Conservation (phyloP, 1,140 invertebrate species). For the Neodiprion virginianus region DNA sequence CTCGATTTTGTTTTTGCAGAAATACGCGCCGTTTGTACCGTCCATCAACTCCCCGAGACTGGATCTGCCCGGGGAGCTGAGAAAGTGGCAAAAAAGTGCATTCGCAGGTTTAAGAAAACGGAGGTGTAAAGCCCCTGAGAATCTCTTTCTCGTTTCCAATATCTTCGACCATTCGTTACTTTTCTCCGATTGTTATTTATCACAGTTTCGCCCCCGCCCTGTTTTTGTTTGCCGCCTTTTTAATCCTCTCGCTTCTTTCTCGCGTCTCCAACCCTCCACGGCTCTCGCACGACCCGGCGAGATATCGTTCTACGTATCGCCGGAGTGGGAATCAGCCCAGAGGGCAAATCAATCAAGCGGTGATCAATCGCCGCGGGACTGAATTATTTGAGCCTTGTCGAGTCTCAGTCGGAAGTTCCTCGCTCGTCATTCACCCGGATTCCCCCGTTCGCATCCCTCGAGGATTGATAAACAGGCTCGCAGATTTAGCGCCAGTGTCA, state of each 20-base stretch:
- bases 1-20: too few relatives aligned
- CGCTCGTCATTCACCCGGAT: background rate
- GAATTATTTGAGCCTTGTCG: background rate
- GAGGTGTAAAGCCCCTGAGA: background rate
- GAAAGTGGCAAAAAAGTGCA: background rate
- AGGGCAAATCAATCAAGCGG: conserved; percentile 11
- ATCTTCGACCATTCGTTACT: conserved; percentile 6
- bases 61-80: too few relatives aligned
- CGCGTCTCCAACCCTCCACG: background rate
- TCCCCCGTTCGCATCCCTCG: background rate
- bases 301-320: background rate
- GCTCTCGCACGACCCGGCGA: background rate
- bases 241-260: background rate
- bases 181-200: conserved; percentile 9
- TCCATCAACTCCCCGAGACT: too few relatives aligned
- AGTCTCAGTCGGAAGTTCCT: background rate
- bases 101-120: background rate
- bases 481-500: background rate
- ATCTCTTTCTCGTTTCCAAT: conserved; percentile 3
- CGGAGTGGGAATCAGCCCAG: background rate
- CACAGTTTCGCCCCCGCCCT: background rate
- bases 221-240: background rate
- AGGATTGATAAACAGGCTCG: conserved; percentile 2
- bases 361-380: conserved; percentile 10
- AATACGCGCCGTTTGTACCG: too few relatives aligned